A percentile compares a stretch with the other conserved stretches of the same genome.
These are phyloP conservation scores for Ctenochaetus hawaiiensis DNA, from an alignment of 2,797 vertebrate species.

Conservation along the genomic window DNA sequence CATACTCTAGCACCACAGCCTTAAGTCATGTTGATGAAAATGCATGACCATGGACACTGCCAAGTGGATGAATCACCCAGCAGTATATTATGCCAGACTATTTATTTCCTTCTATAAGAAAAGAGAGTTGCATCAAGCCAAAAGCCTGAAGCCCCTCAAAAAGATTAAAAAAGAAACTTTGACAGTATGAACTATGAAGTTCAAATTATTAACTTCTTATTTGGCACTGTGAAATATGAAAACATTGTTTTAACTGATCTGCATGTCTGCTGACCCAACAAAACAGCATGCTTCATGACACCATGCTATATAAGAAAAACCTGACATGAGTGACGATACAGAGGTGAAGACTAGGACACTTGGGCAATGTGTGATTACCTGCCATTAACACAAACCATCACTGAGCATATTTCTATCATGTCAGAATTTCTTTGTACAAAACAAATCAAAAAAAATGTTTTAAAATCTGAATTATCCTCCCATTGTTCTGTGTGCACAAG, in stretches of 20 bases:
- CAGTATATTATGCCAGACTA: slow-evolving; percentile 20
- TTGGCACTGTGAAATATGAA: slow-evolving; percentile 15
- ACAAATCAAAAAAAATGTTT: not conserved
- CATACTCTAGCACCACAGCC: slow-evolving; percentile 34
- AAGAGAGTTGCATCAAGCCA: slow-evolving; percentile 66
- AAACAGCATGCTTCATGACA: slow-evolving; percentile 58
- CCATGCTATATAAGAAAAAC: slow-evolving; percentile 53
- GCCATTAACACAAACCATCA: slow-evolving; percentile 1
- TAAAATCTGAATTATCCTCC: not conserved
- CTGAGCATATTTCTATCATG: slow-evolving; percentile 11
- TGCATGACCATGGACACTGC: slow-evolving; percentile 51
- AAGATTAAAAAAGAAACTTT: not conserved
- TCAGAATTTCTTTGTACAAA: slow-evolving; percentile 19
- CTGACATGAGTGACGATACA: slow-evolving; percentile 15
- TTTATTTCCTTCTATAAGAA: slow-evolving; percentile 36
- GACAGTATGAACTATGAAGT: slow-evolving; percentile 27
- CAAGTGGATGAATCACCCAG: slow-evolving; percentile 52
- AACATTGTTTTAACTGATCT: slow-evolving; percentile 38
- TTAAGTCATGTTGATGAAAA: slow-evolving; percentile 61
- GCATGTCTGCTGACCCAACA: slow-evolving; percentile 59
- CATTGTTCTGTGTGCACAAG: slow-evolving; percentile 21
- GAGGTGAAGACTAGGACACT: slow-evolving; percentile 11
- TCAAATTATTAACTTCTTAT: slow-evolving; percentile 43
- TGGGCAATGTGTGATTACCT: slow-evolving; percentile 5
- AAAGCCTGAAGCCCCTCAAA: slow-evolving; percentile 48